Conservation (phyloP, 2,888 invertebrate genomes). For the Netelia virgata region DNA sequence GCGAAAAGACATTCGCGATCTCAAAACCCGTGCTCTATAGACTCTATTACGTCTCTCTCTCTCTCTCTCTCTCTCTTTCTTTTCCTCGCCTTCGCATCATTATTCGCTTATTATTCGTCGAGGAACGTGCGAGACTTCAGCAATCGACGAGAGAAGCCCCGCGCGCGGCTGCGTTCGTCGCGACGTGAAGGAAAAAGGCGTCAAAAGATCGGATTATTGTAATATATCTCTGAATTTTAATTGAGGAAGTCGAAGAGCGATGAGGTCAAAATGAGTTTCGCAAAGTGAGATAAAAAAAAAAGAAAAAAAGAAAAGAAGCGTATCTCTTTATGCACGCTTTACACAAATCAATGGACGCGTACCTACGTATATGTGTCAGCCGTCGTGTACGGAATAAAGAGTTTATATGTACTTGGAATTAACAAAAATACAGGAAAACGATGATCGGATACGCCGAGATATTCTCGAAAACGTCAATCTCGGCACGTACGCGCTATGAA, state of each 20-base stretch:
- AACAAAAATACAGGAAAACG: slow-evolving; percentile 42
- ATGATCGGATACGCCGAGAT: slow-evolving; percentile 42
- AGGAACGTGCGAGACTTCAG: slow-evolving; percentile 50
- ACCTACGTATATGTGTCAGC: slow-evolving; percentile 29
- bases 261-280: slow-evolving; percentile 35
- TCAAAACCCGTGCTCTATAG: slow-evolving; percentile 40
- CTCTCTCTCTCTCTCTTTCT: slow-evolving; percentile 14
- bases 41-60: not conserved
- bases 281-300: not conserved
- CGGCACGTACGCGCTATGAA: slow-evolving; percentile 32
- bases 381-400: slow-evolving; percentile 33
- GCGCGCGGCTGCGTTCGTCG: not conserved
- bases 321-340: slow-evolving; percentile 1
- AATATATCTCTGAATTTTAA: slow-evolving; percentile 40
- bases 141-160: slow-evolving; percentile 25
- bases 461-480: slow-evolving; percentile 49
- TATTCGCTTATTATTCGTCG: slow-evolving; percentile 33
- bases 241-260: slow-evolving; percentile 44
- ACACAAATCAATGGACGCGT: slow-evolving; percentile 43
- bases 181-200: not conserved
- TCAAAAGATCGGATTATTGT: slow-evolving; percentile 31
- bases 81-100: slow-evolving; percentile 58
- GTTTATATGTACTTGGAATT: slow-evolving; percentile 41
- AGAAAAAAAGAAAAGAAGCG: too few relatives aligned
- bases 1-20: slow-evolving; percentile 43